Conservation (phyloP, 2,113 vertebrate species). For the Grammomys surdaster region DNA sequence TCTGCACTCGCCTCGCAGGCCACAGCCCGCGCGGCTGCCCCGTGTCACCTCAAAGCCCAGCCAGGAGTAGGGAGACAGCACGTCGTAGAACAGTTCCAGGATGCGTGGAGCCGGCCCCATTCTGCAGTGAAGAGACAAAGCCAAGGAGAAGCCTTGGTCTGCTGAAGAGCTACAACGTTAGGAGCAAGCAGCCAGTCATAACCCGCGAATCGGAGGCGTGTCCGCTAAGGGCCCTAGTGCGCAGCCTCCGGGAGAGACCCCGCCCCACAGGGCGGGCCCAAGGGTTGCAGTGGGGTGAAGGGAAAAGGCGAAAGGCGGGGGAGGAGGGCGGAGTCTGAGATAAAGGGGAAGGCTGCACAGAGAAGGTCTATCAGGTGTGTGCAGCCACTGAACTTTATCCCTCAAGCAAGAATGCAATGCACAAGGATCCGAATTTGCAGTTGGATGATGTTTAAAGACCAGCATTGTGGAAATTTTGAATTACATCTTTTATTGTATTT, state of each 20-base stretch:
- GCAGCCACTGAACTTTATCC: too few relatives aligned
- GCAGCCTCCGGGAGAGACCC: not conserved
- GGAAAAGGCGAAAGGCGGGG: fast-evolving
- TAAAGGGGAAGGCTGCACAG: too few relatives aligned
- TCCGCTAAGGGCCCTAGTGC: not conserved
- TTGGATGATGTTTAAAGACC: not conserved
- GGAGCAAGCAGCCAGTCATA: too few relatives aligned
- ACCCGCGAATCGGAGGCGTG: not conserved
- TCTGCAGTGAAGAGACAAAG: fast-evolving
- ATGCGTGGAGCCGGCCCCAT: constrained; percentile 86
- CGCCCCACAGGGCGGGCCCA: fast-evolving
- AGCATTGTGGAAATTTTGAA: not conserved
- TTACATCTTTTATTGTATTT: not conserved
- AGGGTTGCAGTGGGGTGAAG: too few relatives aligned
- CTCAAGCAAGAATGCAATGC: too few relatives aligned
- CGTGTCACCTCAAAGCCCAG: constrained; percentile 90
- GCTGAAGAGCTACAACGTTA: fast-evolving
- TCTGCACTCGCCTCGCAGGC: not conserved
- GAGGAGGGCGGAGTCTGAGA: too few relatives aligned
- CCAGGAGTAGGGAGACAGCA: constrained; percentile 94
- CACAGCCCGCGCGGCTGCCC: not conserved
- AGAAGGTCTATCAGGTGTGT: too few relatives aligned
- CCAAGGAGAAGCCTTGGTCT: too few relatives aligned
- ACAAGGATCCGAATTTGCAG: not conserved
- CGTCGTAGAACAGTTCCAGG: constrained; percentile 92